Conservation (phyloP, 1,140 invertebrate species). For the Palaemon carinicauda region DNA sequence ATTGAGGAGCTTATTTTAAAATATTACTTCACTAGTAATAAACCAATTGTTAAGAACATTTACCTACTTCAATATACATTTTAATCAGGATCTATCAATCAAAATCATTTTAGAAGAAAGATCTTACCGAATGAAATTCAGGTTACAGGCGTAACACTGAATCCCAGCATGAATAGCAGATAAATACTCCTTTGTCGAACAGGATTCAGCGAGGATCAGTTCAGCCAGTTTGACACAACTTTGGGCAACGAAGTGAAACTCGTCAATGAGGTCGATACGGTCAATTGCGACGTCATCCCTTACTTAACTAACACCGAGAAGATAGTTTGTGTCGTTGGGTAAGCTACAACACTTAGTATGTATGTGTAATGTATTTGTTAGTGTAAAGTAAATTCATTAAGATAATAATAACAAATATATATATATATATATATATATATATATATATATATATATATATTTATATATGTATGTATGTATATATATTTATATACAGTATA, state of each 20-base stretch:
- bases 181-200: background rate
- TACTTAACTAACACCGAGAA: background rate
- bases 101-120: no score
- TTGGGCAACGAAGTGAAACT: slow-evolving; percentile 25
- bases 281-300: slow-evolving; percentile 35
- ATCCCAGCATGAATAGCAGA: background rate
- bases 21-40: no score
- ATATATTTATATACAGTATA: background rate
- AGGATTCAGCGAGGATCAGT: slow-evolving; percentile 45
- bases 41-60: no score
- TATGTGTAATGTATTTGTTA: background rate
- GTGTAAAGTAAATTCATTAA: background rate
- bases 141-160: no score
- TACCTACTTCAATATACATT: no score
- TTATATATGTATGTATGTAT: background rate
- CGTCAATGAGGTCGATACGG: slow-evolving; percentile 21
- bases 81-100: no score
- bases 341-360: no score
- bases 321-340: background rate
- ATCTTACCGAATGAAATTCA: no score
- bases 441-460: background rate
- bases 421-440: background rate
- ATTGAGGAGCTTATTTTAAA: no score
- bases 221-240: slow-evolving; percentile 32
- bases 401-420: background rate